Base-by-base conservation (phyloP, 2,888 invertebrate genomes). In the Pseudococcus jackbeardsleyi region DNA sequence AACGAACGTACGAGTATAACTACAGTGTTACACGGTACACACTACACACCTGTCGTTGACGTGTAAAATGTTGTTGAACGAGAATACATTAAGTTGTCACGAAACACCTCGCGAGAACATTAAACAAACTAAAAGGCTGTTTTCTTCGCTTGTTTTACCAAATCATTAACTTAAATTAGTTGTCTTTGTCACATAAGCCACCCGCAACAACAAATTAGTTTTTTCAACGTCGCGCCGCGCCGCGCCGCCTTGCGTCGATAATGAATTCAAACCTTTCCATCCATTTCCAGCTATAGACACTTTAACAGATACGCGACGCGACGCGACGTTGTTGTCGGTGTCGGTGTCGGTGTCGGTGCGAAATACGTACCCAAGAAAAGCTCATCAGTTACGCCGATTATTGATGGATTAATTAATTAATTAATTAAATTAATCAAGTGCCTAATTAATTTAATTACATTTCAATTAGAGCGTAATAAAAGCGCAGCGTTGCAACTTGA, bases 151-250 rank as follows among this genome's bases (percentile, higher is more conserved):
- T 79, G 79, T 79, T 79, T 79, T 79, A 79, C 79, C 42, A 79
- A 79, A 79, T 79, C 42, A 79, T 79, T 79, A 79, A 79, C 4
- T 79, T 79, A 42, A 79, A 79, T 79, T 79, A 79, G 79, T 79
- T 79, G 79, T 79, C 79, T 79, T 79, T 46, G 79, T 79, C 79
- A 79, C 79, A 79, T 79, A 79, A 79, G 42, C 79, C 79, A 79
- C 79, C 79, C 79, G 79, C 79, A 79, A 79, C 46, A 79, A 79
- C 79, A 79, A 79, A 79, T 79, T 79, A 79, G 79, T 79, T 79
- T 79, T 79, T 42, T 42, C n/a, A 77, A 77, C 77, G 77, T 39
- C 59, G 19, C 26, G 26, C 26, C 26, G 26, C 26, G 26, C 26
- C 26, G 26, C 26, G 26, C 26, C 3, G 26, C 26, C 1, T 33